Evolutionary conservation across 2,888 invertebrate species (phyloP).

Genomic region (Yponomeuta sedellus): DNA sequence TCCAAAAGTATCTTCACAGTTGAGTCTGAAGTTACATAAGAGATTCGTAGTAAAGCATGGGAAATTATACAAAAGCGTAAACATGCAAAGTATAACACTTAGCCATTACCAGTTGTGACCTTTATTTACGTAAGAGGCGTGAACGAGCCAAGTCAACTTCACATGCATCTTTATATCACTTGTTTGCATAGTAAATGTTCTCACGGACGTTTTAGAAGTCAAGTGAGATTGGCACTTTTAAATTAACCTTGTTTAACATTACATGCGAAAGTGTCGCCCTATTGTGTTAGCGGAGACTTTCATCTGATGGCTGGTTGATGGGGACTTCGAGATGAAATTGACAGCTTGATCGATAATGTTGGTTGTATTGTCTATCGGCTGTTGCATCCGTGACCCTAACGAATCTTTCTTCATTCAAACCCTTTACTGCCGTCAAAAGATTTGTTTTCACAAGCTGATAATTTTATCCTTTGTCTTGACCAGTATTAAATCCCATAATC

Average conservation of each 20-base stretch:
- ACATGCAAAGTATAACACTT: conserved; percentile 16
- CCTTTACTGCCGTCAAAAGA: not conserved
- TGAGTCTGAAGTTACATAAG: not conserved
- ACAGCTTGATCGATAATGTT: not conserved
- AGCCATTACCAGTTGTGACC: conserved; percentile 32
- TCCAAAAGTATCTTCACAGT: not conserved
- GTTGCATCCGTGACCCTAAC: not conserved
- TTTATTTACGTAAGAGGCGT: conserved; percentile 59
- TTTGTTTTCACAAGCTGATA: not conserved
- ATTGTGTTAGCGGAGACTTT: not conserved
- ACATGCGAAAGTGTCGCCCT: not conserved
- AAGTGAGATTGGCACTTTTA: conserved; percentile 13
- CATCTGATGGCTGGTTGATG: not conserved
- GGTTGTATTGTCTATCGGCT: not conserved
- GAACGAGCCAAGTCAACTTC: conserved; percentile 51
- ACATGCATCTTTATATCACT: conserved; percentile 31
- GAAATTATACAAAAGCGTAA: conserved; percentile 4
- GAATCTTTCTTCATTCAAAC: not conserved
- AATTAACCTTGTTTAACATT: not conserved
- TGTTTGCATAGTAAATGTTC: conserved; percentile 52
- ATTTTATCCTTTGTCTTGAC: not conserved
- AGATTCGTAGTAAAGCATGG: conserved; percentile 8
- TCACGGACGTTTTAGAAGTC: conserved; percentile 47
- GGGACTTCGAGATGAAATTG: not conserved
- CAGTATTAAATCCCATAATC: conserved; percentile 28